Conservation (phyloP, 2,113 vertebrate species). For the Bubo scandiacus region DNA sequence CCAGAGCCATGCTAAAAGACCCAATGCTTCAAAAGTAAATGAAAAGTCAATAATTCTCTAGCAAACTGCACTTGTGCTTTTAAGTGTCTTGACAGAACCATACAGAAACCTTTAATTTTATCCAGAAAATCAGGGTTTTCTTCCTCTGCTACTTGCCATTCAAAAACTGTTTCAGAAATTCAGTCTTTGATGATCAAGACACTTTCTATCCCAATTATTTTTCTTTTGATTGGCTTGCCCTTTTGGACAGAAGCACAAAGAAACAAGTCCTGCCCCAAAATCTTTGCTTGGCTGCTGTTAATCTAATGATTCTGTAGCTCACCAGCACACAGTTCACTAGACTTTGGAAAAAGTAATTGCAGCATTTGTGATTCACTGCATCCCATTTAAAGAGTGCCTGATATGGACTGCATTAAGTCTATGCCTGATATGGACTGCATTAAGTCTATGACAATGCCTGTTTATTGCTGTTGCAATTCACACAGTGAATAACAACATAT, state of each 20-base stretch:
- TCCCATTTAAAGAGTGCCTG: neutral
- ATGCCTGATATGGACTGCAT: neutral
- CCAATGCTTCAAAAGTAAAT: neutral
- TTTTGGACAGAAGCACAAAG: neutral
- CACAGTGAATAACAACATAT: neutral
- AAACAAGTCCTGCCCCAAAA: neutral
- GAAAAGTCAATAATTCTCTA: neutral
- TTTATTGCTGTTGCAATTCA: neutral
- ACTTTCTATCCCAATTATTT: neutral
- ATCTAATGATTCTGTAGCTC: neutral
- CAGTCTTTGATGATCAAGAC: neutral
- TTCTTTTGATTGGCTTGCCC: neutral
- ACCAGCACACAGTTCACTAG: neutral
- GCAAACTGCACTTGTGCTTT: neutral
- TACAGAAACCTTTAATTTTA: neutral
- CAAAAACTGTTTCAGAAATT: neutral
- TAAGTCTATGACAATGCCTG: neutral
- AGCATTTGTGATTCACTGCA: neutral
- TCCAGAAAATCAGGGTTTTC: neutral
- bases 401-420: neutral
- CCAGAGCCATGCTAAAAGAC: neutral
- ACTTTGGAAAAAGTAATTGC: neutral
- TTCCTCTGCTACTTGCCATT: neutral
- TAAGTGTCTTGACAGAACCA: neutral
- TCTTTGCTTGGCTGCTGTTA: neutral